A percentile compares a stretch with the other conserved stretches of the same genome.
Conservation (phyloP, 2,113 vertebrate genomes). For the Pelecanus crispus region DNA sequence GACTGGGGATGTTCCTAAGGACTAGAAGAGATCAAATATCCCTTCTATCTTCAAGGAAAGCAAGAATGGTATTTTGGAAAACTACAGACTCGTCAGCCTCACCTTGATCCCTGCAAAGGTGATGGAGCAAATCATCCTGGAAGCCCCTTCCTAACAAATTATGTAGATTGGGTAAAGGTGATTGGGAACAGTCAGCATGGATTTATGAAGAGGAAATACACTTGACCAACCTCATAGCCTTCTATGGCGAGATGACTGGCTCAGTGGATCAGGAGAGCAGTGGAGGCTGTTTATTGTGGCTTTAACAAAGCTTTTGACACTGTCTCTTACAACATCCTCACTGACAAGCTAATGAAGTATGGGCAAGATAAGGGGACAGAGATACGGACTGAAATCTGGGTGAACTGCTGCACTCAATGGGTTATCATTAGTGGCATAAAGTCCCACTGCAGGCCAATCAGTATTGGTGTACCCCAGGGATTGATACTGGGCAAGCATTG, state of each 20-base stretch:
- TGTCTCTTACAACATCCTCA: neutral
- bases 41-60: neutral
- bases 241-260: neutral
- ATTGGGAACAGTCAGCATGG: neutral
- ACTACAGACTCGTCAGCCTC: neutral
- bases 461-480: neutral
- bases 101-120: neutral
- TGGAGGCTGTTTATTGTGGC: neutral
- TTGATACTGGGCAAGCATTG: neutral
- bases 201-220: neutral
- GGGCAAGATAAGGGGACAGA: neutral
- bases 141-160: neutral
- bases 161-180: neutral
- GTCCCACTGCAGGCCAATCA: neutral
- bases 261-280: neutral
- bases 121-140: neutral
- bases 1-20: neutral
- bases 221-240: neutral
- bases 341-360: neutral
- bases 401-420: neutral
- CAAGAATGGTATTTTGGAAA: neutral
- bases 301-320: neutral
- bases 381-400: neutral
- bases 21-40: neutral
- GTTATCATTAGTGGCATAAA: neutral